Evolutionary conservation across 2,113 vertebrate species (phyloP).

Genomic region (Aegotheles bennettii): DNA sequence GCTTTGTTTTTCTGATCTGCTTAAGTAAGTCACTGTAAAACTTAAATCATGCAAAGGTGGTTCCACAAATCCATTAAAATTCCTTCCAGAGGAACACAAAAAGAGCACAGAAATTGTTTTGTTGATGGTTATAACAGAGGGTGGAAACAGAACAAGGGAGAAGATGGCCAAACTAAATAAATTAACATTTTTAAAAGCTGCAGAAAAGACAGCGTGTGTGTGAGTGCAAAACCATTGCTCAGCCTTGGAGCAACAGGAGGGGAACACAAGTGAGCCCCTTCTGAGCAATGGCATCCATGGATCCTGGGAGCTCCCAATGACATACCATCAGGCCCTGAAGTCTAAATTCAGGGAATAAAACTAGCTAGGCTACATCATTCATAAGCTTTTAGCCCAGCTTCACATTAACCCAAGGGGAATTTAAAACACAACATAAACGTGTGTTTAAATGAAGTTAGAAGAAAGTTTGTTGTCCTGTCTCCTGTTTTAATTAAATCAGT

Average conservation of each 20-base stretch:
- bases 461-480: conserved; percentile 66
- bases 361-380: conserved; percentile 21
- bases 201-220: not conserved
- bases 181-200: not conserved
- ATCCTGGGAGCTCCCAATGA: not conserved
- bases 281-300: rapidly evolving
- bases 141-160: not conserved
- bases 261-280: not conserved
- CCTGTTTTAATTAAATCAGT: conserved; percentile 74
- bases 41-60: not conserved
- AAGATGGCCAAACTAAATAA: not conserved
- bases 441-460: conserved; percentile 69
- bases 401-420: conserved; percentile 56
- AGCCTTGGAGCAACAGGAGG: not conserved
- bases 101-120: not conserved
- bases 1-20: not conserved
- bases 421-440: conserved; percentile 64
- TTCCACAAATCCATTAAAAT: not conserved
- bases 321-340: not conserved
- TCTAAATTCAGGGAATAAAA: not conserved
- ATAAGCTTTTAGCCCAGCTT: conserved; percentile 46
- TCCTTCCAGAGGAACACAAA: not conserved
- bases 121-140: not conserved
- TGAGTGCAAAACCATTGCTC: not conserved
- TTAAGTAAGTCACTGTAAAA: not conserved